Percentiles rank a stretch among this genome's conserved stretches.
These are phyloP conservation scores for Cylindroiulus punctatus DNA, from an alignment of 2,888 invertebrate genomes.

Conservation along the genomic window DNA sequence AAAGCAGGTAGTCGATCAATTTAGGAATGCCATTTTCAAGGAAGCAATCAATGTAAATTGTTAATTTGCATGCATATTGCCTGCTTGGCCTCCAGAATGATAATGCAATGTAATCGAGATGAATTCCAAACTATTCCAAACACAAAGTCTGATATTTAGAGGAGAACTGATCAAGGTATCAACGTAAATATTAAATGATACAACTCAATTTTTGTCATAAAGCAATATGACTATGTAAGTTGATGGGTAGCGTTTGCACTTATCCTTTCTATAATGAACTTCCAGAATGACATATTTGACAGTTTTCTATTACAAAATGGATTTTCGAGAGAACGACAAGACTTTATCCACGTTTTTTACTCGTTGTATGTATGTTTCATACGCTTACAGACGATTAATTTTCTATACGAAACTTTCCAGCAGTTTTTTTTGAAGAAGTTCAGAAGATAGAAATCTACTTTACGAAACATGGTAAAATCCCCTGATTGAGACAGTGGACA, in stretches of 20 bases:
- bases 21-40: neutral
- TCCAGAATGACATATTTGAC: neutral
- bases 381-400: neutral
- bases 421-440: too few species aligned
- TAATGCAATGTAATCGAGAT: too few species aligned
- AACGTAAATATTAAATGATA: too few species aligned
- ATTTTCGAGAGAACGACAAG: neutral
- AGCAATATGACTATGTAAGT: neutral
- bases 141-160: too few species aligned
- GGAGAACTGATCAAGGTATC: too few species aligned
- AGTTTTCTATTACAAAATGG: neutral
- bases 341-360: neutral
- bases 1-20: neutral
- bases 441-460: too few species aligned
- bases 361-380: neutral
- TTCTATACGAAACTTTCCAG: neutral
- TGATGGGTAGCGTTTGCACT: neutral
- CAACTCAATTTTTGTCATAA: too few species aligned
- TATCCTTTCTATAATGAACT: neutral
- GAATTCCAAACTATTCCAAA: too few species aligned
- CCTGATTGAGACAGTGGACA: too few species aligned
- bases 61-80: neutral
- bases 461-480: too few species aligned
- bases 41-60: neutral
- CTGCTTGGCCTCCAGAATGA: neutral